Percentiles rank a stretch among this genome's conserved stretches.
These are phyloP conservation scores for Chrysodeixis includens DNA, from an alignment of 2,888 invertebrate species.

Conservation along the genomic window DNA sequence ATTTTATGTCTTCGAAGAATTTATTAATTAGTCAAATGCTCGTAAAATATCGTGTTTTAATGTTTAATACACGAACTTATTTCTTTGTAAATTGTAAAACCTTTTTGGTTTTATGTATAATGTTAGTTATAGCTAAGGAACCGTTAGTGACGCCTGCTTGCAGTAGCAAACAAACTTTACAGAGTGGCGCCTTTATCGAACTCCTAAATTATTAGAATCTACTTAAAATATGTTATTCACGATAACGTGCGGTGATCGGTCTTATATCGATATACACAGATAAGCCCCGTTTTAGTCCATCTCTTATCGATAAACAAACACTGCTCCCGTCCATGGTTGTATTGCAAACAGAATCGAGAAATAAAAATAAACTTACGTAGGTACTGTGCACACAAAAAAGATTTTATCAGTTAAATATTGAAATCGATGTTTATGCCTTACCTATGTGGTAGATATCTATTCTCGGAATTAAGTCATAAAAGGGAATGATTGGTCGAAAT, in stretches of 20 bases:
- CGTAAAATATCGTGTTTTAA: slow-evolving; percentile 28
- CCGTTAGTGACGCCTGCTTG: slow-evolving; percentile 20
- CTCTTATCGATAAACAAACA: slow-evolving; percentile 67
- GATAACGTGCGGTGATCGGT: slow-evolving; percentile 61
- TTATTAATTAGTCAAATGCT: slow-evolving; percentile 32
- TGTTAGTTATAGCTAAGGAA: slow-evolving; percentile 10
- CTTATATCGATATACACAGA: slow-evolving; percentile 54
- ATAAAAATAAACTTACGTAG: slow-evolving; percentile 43
- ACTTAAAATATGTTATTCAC: slow-evolving; percentile 63
- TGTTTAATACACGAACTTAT: slow-evolving; percentile 16
- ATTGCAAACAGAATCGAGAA: slow-evolving; percentile 52
- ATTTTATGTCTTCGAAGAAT: slow-evolving; percentile 29
- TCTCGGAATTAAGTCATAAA: slow-evolving; percentile 54
- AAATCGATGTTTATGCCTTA: slow-evolving; percentile 41
- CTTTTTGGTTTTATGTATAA: background rate
- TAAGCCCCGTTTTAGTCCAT: slow-evolving; percentile 59
- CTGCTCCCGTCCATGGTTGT: slow-evolving; percentile 58
- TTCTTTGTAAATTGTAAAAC: background rate
- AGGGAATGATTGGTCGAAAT: slow-evolving; percentile 43
- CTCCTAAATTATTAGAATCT: slow-evolving; percentile 66
- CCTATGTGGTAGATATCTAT: slow-evolving; percentile 34
- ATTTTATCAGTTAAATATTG: slow-evolving; percentile 57
- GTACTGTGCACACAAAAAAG: slow-evolving; percentile 40
- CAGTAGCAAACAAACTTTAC: slow-evolving; percentile 46
- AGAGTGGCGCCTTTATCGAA: slow-evolving; percentile 66